These are phyloP conservation scores for Atrichornis clamosus DNA, from an alignment of 2,113 vertebrate genomes.

Conservation along the genomic window DNA sequence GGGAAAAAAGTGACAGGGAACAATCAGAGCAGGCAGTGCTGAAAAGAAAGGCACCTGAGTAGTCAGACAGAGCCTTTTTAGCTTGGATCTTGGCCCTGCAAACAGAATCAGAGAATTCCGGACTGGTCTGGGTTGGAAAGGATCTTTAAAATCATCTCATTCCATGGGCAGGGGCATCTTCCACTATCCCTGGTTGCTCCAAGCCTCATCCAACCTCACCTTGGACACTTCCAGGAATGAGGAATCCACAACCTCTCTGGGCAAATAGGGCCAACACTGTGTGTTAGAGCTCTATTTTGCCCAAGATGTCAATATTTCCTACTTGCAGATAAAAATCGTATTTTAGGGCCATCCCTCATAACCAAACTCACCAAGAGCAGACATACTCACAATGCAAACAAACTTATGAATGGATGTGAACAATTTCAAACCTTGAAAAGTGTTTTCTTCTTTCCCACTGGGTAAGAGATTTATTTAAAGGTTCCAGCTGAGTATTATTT, in stretches of 20 bases:
- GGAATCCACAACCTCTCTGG: neutral
- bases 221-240: neutral
- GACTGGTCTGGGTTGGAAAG: neutral
- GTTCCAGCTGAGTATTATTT: neutral
- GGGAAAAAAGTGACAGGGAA: rapidly evolving
- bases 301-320: neutral
- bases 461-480: neutral
- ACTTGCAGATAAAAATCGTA: neutral
- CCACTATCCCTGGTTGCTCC: neutral
- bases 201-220: neutral
- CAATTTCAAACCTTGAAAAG: neutral
- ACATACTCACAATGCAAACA: neutral
- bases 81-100: neutral
- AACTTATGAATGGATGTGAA: neutral
- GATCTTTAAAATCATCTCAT: neutral
- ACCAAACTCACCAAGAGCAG: neutral
- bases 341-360: neutral
- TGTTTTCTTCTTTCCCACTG: neutral
- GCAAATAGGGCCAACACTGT: neutral
- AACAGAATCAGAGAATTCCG: neutral
- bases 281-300: neutral
- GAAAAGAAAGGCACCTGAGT: neutral
- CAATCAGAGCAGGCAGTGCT: neutral
- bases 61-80: too few species aligned
- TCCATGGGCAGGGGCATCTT: neutral